Evolutionary conservation across 2,113 vertebrate genomes (phyloP), one percentile per base, ranked within the genome.

Genomic region (Poeciliopsis retropinna): DNA sequence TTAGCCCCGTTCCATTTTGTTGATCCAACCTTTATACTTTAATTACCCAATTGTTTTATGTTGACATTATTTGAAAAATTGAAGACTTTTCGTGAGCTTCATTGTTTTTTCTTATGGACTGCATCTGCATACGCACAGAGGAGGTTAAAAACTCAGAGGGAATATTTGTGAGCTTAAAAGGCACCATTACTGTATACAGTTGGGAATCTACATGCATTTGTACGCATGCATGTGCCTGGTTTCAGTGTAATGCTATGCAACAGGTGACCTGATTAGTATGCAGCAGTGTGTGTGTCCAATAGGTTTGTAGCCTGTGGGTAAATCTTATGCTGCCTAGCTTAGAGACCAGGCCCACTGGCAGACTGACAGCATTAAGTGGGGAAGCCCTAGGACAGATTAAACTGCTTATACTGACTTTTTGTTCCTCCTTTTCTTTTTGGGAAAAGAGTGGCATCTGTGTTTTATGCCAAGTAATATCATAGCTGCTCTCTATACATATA

Each of bases 251-350:
- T 57, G 69, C 82, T 91, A 79, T 89, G 81, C 76, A 89, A 90
- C 90, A 91, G 79, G 82, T 91, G 85, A 91, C 85, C 87, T 78
- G 71, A 82, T 91, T 87, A 85, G 65, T 69, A 71, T 73, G 54
- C 62, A 71, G 39, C 31, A 51, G 44, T 77, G 69, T 77, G 69
- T 77, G 69, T 79, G 75, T 80, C 76, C 75, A 74, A 75, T 64
- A 31, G 73, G 76, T 61, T 65, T 87, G 80, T 65, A 81, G 72
- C 72, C 67, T 64, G 14, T 74, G 67, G 83, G 30, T 61, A 82
- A 79, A 75, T 84, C 70, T 85, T 67, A 76, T 80, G 61, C 61
- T 77, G 75, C 70, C 70, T 64, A 70, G 63, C 70, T 32, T 85
- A 73, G 63, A 80, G 76, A 82, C 73, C 78, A 64, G 22, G 25